Evolutionary conservation across 2,797 vertebrate species (phyloP).

Genomic region (Rhinogobio ventralis): DNA sequence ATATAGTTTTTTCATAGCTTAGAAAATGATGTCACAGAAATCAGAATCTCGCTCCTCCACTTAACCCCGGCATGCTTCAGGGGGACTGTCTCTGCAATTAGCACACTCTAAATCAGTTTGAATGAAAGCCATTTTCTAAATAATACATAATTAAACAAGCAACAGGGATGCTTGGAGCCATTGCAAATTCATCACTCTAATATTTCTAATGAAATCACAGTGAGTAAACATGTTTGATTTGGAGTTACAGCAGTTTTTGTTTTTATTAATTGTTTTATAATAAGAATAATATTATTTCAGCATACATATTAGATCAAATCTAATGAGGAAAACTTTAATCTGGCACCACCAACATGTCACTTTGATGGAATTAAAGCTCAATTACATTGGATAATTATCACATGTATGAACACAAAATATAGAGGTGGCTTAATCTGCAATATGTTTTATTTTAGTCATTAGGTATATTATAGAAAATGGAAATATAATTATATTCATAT

Average conservation of each 20-base stretch:
- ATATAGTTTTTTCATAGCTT: background rate
- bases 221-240: constrained; percentile 18
- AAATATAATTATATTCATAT: background rate
- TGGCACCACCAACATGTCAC: background rate
- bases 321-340: background rate
- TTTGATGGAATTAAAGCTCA: background rate
- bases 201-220: constrained; percentile 27
- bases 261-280: constrained; percentile 14
- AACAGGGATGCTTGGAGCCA: constrained; percentile 22
- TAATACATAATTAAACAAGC: constrained; percentile 34
- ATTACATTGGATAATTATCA: background rate
- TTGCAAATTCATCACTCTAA: constrained; percentile 7
- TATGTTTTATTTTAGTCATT: background rate
- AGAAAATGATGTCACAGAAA: constrained; percentile 7
- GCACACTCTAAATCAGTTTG: constrained; percentile 28
- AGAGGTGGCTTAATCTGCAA: background rate
- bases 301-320: background rate
- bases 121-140: constrained; percentile 38
- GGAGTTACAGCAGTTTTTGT: background rate
- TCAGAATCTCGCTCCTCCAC: constrained; percentile 28
- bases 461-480: background rate
- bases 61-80: constrained; percentile 30
- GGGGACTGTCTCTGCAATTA: constrained; percentile 32
- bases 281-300: background rate
- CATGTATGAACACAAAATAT: background rate